Evolutionary conservation across 2,888 invertebrate species (phyloP), one percentile per base, ranked within the genome.

Genomic region (Parnassius glacialis): DNA sequence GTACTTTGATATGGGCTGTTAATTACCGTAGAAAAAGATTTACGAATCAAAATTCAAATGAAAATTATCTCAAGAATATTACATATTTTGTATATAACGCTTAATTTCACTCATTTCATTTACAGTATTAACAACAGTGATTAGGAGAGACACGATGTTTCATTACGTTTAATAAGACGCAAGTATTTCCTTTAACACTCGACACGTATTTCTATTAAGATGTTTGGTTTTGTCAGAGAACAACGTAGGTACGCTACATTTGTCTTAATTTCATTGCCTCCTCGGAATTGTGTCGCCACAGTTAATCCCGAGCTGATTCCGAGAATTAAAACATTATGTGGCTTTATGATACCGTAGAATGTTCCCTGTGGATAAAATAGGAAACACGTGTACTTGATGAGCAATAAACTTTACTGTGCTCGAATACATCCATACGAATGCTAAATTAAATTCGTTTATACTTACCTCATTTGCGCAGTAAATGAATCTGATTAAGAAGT

Each of bases 261-360:
- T 57, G 50, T 50, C 57, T 50, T 51, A 16, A 57, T 51, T 57
- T 41, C 42, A 43, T 25, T 13, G 57, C 51, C 57, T 42, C 43
- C 20, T 11, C 5, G 20, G 57, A 57, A 50, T 51, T 48, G 57
- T 57, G 57, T 57, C 50, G 20, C 41, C 57, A 50, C 50, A 50
- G 20, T 57, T 50, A 48, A 50, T 50, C 16, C 48, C 9, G 48
- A 48, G 48, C 13, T 13, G 48, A 48, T 48, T 48, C 48, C 20
- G 50, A 34, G 44, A 54, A 45, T 56, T 56, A 56, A 47, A 47
- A 34, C 34, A 45, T n/a, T 57, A 16, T 51, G 57, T 57, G 12
- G 50, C 57, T 50, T 50, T 42, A 50, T 34, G 9, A 41, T 12
- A 48, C 48, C 48, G 48, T 48, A 13, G 48, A 48, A 48, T 10